Evolutionary conservation across 2,797 vertebrate genomes (phyloP).

Genomic region (Premnoplex brunnescens): DNA sequence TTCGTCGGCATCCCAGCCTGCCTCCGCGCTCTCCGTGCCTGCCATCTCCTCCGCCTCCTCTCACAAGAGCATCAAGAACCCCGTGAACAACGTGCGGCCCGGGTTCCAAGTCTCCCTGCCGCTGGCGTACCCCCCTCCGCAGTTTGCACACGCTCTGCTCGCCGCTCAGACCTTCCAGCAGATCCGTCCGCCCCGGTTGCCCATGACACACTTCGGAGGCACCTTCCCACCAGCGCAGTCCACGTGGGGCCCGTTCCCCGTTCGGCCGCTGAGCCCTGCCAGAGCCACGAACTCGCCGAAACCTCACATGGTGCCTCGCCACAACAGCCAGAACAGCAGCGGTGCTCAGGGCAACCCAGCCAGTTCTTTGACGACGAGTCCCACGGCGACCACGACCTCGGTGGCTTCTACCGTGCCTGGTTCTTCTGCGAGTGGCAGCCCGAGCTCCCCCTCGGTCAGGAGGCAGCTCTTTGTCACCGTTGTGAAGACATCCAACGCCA

Average conservation of each 20-base stretch:
- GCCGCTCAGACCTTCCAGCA: conserved; percentile 86
- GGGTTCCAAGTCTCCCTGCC: conserved; percentile 84
- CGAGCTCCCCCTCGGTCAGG: conserved; percentile 80
- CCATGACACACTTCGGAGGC: conserved; percentile 85
- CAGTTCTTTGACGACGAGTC: conserved; percentile 75
- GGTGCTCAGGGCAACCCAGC: conserved; percentile 81
- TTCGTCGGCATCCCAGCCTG: conserved; percentile 78
- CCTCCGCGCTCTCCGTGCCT: conserved; percentile 78
- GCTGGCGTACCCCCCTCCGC: conserved; percentile 82
- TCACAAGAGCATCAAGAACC: conserved; percentile 82
- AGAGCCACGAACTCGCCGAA: conserved; percentile 83
- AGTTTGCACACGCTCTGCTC: conserved; percentile 83
- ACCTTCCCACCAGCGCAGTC: conserved; percentile 83
- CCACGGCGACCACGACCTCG: conserved; percentile 75
- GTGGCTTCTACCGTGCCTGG: conserved; percentile 78
- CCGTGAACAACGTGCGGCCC: conserved; percentile 80
- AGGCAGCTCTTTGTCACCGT: conserved; percentile 84
- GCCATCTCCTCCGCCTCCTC: conserved; percentile 77
- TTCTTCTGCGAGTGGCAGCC: conserved; percentile 74
- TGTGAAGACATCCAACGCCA: conserved; percentile 82
- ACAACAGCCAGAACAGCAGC: conserved; percentile 78
- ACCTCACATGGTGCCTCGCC: conserved; percentile 84
- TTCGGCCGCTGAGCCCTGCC: conserved; percentile 82
- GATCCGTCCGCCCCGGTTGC: conserved; percentile 83
- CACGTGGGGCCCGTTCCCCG: conserved; percentile 84